A percentile compares a stretch with the other conserved stretches of the same genome.
Evolutionary conservation across 2,888 invertebrate species (phyloP).

Genomic region (Mesodorylaimus sp.): DNA sequence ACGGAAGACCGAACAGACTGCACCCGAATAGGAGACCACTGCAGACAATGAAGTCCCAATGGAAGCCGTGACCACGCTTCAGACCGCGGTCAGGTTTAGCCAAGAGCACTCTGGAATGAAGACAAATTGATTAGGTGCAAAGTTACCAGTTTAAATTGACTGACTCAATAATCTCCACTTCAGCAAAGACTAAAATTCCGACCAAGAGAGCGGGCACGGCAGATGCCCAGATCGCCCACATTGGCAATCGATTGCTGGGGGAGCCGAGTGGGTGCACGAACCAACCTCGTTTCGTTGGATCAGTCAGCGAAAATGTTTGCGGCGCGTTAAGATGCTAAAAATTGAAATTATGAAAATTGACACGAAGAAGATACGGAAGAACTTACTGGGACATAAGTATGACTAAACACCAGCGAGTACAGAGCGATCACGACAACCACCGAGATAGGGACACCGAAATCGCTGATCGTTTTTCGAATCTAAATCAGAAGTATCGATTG

Average conservation of each 20-base stretch:
- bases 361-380: too few relatives aligned
- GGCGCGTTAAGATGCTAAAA: neutral
- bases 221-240: slow-evolving; percentile 59
- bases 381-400: slow-evolving; percentile 55
- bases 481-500: slow-evolving; percentile 28
- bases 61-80: slow-evolving; percentile 78
- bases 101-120: slow-evolving; percentile 53
- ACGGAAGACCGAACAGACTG: slow-evolving; percentile 66
- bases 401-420: slow-evolving; percentile 51
- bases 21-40: slow-evolving; percentile 61
- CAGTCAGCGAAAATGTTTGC: neutral
- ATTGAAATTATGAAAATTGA: too few relatives aligned
- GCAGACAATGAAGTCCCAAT: slow-evolving; percentile 75
- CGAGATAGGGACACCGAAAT: slow-evolving; percentile 87
- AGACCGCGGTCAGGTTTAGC: slow-evolving; percentile 75
- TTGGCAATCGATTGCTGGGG: slow-evolving; percentile 29
- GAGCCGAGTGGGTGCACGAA: neutral
- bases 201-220: slow-evolving; percentile 70
- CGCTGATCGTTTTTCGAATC: slow-evolving; percentile 68
- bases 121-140: neutral
- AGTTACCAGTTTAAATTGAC: slow-evolving; percentile 27
- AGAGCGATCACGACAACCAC: slow-evolving; percentile 56
- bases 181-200: slow-evolving; percentile 84
- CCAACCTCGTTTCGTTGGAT: neutral
- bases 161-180: slow-evolving; percentile 84